These are phyloP conservation scores for Thera britannica DNA, from an alignment of 2,888 invertebrate species.

Conservation along the genomic window DNA sequence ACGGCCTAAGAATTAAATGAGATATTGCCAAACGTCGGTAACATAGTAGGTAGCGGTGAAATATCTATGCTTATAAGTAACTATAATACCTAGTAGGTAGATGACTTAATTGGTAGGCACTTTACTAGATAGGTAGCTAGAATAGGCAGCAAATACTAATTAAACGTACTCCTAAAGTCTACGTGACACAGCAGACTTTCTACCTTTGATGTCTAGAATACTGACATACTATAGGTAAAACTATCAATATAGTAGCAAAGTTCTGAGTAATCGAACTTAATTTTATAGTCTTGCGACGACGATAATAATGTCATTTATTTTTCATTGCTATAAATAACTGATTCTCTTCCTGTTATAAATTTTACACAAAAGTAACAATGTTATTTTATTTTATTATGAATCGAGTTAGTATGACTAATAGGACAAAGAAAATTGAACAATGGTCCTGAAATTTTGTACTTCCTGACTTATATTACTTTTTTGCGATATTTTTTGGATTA, in stretches of 20 bases:
- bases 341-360: slow-evolving; percentile 62
- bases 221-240: too few species aligned
- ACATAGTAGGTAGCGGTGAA: too few species aligned
- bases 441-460: neutral
- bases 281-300: slow-evolving; percentile 58
- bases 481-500: neutral
- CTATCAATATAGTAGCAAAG: slow-evolving; percentile 61
- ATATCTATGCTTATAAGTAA: too few species aligned
- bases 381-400: slow-evolving; percentile 5
- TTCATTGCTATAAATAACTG: slow-evolving; percentile 52
- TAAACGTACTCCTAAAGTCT: too few species aligned
- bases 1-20: too few species aligned
- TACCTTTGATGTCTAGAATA: too few species aligned
- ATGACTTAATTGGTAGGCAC: too few species aligned
- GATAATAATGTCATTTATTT: slow-evolving; percentile 62
- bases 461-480: neutral
- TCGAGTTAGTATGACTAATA: slow-evolving; percentile 1
- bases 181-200: too few species aligned
- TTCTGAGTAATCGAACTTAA: slow-evolving; percentile 68
- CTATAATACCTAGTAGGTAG: too few species aligned
- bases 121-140: too few species aligned
- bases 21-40: too few species aligned
- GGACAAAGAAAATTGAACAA: slow-evolving; percentile 1
- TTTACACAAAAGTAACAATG: slow-evolving; percentile 13
- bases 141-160: too few species aligned